Evolutionary conservation across 35 echinoderm and acorn worm species (phyloP).

Genomic region (Apostichopus parvimensis): DNA sequence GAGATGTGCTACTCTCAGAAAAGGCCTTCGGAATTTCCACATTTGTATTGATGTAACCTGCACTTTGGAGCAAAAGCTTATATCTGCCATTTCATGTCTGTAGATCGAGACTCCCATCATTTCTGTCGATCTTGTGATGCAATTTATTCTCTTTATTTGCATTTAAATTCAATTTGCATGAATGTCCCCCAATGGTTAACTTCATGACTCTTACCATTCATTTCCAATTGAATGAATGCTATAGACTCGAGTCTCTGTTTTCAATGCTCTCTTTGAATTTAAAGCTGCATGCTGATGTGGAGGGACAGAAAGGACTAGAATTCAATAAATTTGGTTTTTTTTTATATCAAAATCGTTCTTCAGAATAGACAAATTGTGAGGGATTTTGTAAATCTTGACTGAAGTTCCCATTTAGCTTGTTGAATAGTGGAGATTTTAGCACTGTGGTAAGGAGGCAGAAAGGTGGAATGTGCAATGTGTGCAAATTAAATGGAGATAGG

Average conservation of each 20-base stretch:
- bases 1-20: background rate
- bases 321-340: no score
- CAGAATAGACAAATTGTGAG: no score
- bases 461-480: no score
- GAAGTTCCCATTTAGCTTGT: no score
- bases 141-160: conserved; percentile 11
- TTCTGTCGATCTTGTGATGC: background rate
- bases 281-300: background rate
- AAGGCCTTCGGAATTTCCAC: background rate
- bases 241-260: background rate
- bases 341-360: no score
- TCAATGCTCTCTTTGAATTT: background rate
- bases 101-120: background rate
- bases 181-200: background rate
- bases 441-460: no score
- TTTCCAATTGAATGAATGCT: background rate
- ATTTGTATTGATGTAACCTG: background rate
- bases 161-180: conserved; percentile 37
- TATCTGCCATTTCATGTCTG: background rate
- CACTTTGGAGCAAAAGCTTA: background rate
- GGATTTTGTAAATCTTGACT: no score
- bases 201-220: background rate
- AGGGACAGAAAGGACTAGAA: background rate
- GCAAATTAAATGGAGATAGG: no score
- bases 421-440: no score